These are phyloP conservation scores for Chelon labrosus DNA, from an alignment of 2,797 vertebrate species.

Conservation along the genomic window DNA sequence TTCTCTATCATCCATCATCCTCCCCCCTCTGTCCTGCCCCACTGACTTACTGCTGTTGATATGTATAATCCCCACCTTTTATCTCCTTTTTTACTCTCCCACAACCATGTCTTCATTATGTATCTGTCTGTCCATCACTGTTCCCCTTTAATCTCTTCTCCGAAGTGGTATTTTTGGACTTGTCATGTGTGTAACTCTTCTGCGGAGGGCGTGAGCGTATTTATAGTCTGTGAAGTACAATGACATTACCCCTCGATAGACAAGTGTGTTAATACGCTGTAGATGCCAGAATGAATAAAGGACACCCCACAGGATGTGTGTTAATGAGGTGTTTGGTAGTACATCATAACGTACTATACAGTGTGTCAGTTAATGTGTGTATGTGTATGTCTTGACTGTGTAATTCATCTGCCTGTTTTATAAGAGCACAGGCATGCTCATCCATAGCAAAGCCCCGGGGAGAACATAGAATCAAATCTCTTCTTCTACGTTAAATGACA, in stretches of 20 bases:
- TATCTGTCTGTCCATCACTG: conserved; percentile 58
- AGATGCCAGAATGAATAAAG: conserved; percentile 57
- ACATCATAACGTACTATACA: conserved; percentile 25
- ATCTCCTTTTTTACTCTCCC: conserved; percentile 36
- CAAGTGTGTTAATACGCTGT: conserved; percentile 50
- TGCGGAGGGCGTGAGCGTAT: conserved; percentile 39
- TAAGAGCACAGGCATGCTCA: neutral
- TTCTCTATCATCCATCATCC: conserved; percentile 59
- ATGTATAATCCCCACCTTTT: conserved; percentile 71
- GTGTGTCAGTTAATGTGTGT: conserved; percentile 26
- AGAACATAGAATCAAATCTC: conserved; percentile 12
- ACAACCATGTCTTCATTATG: conserved; percentile 55
- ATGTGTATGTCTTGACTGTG: conserved; percentile 4
- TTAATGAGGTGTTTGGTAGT: conserved; percentile 60
- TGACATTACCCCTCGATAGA: conserved; percentile 31
- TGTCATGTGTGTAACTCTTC: conserved; percentile 36
- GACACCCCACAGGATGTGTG: conserved; percentile 56
- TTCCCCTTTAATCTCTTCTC: conserved; percentile 63
- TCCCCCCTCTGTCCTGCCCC: conserved; percentile 58
- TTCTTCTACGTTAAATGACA: conserved; percentile 29
- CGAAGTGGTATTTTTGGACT: conserved; percentile 63
- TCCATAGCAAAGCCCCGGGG: no score
- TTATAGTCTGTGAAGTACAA: conserved; percentile 63
- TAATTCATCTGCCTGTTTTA: conserved; percentile 30
- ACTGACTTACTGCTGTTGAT: conserved; percentile 71